phyloP scores from a whole-genome alignment of 2,113 vertebrate genomes.

The Neodon shergylaensis region DNA sequence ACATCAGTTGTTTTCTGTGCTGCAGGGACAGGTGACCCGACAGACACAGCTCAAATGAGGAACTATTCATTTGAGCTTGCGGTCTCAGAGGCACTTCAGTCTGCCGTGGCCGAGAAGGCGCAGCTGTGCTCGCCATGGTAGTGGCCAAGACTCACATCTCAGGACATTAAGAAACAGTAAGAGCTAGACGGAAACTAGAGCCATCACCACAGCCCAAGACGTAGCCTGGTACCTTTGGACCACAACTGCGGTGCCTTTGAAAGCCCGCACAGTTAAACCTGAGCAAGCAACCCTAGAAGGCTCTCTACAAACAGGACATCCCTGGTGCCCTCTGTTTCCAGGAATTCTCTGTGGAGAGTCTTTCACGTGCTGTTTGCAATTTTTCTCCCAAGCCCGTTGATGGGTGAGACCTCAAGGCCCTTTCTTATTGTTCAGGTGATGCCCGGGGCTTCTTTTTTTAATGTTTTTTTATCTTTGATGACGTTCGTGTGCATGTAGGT shows the following conservation, averaged over 20 bases:
- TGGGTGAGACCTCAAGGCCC: not conserved
- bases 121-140: too few species aligned
- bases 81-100: not conserved
- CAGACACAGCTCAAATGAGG: not conserved
- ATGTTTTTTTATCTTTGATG: not conserved
- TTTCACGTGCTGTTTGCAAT: not conserved
- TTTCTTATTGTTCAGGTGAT: not conserved
- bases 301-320: not conserved
- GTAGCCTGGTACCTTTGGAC: not conserved
- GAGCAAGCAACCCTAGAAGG: not conserved
- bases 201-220: not conserved
- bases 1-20: not conserved
- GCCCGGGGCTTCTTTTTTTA: not conserved
- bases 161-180: not conserved
- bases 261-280: not conserved
- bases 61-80: not conserved
- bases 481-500: not conserved
- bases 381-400: not conserved
- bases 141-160: not conserved
- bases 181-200: not conserved
- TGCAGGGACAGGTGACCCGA: not conserved
- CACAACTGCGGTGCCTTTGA: not conserved
- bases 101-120: not conserved
- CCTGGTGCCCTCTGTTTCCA: too few species aligned
- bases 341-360: not conserved